Conservation (phyloP, 2,797 vertebrate genomes). For the Neosilurus mollespiculum region DNA sequence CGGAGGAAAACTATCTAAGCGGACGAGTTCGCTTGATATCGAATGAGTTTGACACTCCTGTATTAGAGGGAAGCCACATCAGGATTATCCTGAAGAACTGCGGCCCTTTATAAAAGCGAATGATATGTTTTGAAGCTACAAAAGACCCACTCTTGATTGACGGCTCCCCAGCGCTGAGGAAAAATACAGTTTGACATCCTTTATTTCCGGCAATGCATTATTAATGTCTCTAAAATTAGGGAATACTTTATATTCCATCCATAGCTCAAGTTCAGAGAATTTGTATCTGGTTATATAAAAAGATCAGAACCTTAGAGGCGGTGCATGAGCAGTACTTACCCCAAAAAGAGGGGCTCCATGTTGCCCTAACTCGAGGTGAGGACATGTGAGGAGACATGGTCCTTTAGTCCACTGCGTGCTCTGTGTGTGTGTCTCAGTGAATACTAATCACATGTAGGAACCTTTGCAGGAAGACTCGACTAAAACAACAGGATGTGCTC, state of each 20-base stretch:
- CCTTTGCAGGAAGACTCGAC: conserved; percentile 73
- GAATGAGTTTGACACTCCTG: neutral
- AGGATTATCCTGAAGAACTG: neutral
- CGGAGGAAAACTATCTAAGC: neutral
- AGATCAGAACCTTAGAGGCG: neutral
- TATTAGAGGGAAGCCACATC: neutral
- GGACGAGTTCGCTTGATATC: neutral
- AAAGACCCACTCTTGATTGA: neutral
- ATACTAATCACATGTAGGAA: conserved; percentile 67
- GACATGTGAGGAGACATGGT: conserved; percentile 37
- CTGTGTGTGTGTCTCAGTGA: conserved; percentile 49
- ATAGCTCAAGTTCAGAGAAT: neutral
- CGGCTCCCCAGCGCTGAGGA: neutral
- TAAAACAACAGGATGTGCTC: conserved; percentile 78
- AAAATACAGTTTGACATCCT: neutral
- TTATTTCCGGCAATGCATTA: neutral
- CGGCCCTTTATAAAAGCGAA: too few relatives aligned
- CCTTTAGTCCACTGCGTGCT: conserved; percentile 34
- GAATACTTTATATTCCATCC: neutral
- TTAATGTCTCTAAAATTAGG: neutral
- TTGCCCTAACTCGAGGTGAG: conserved; percentile 15
- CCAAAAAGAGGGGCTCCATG: conserved; percentile 44
- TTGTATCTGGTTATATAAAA: conserved; percentile 13
- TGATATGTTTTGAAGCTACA: neutral
- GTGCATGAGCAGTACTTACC: conserved; percentile 44